Percentiles rank a stretch among this genome's conserved stretches.
phyloP scores from a whole-genome alignment of 2,888 invertebrate genomes.

The Drosophila demipolita region DNA sequence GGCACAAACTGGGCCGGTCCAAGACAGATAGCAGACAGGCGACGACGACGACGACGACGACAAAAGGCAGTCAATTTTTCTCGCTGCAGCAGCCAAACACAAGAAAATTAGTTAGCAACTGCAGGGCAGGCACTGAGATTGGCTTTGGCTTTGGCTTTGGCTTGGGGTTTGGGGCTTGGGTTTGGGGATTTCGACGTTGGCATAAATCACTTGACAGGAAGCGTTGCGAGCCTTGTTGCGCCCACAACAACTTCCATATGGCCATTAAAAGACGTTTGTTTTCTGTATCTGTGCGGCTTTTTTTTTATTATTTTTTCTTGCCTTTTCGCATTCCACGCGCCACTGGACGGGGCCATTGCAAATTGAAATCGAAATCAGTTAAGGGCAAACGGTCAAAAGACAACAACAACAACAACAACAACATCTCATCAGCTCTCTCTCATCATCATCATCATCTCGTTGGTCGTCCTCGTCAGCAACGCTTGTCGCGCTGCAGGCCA shows the following conservation, averaged over 20 bases:
- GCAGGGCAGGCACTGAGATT: constrained; percentile 24
- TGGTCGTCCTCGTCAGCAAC: constrained; percentile 20
- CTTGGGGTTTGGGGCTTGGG: constrained; percentile 15
- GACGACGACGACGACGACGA: constrained; percentile 60
- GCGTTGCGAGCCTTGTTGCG: constrained; percentile 79
- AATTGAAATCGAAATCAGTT: constrained; percentile 82
- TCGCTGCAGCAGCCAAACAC: constrained; percentile 55
- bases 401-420: constrained; percentile 23
- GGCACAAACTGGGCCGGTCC: constrained; percentile 58
- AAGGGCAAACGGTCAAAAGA: constrained; percentile 21
- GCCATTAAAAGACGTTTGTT: constrained; percentile 81
- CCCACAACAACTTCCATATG: constrained; percentile 76
- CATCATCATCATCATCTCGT: constrained; percentile 28
- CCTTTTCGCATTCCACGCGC: constrained; percentile 39
- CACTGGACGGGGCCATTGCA: constrained; percentile 50
- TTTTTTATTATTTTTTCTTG: constrained; percentile 7
- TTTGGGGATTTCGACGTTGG: constrained; percentile 55
- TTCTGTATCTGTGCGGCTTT: constrained; percentile 26
- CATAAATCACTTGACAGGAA: constrained; percentile 81
- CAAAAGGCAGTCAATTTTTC: constrained; percentile 79
- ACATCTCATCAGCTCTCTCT: constrained; percentile 49
- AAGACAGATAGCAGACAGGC: constrained; percentile 50
- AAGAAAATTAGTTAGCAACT: constrained; percentile 74
- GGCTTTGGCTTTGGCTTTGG: constrained; percentile 17
- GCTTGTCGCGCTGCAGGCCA: constrained; percentile 47